Percentiles rank a stretch among this genome's conserved stretches.
Evolutionary conservation across 92 coral and sea anemone species (phyloP).

Genomic region (Micromussa lordhowensis): DNA sequence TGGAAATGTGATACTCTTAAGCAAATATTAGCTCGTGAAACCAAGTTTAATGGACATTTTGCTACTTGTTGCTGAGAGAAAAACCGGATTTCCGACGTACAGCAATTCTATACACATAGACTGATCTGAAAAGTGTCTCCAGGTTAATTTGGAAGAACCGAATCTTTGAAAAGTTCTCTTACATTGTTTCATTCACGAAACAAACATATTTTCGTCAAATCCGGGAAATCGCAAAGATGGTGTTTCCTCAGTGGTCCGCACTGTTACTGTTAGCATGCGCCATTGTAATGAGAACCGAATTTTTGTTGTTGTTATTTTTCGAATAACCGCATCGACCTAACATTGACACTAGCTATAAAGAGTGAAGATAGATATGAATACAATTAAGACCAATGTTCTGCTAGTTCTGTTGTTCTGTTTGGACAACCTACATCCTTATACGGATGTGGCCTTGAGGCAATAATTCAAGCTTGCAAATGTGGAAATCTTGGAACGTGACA

Average conservation of each 20-base stretch:
- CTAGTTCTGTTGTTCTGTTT: not conserved
- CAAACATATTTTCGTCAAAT: not conserved
- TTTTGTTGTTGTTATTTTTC: not conserved
- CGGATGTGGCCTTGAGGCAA: not conserved
- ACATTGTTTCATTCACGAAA: too few species aligned
- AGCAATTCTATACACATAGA: not conserved
- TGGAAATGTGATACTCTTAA: not conserved
- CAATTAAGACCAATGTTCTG: not conserved
- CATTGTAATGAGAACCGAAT: not conserved
- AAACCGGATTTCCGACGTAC: not conserved
- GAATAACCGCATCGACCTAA: not conserved
- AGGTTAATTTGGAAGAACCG: too few species aligned
- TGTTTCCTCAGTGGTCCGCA: not conserved
- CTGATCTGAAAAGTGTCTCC: too few species aligned
- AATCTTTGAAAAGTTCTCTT: too few species aligned
- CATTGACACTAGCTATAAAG: not conserved
- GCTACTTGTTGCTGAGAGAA: not conserved
- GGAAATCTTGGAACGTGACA: not conserved
- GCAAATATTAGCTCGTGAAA: not conserved
- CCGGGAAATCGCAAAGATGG: not conserved
- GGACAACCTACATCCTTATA: not conserved
- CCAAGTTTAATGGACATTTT: not conserved
- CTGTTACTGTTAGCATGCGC: not conserved
- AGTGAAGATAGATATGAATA: not conserved
- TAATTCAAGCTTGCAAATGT: not conserved